A percentile compares a stretch with the other conserved stretches of the same genome.
Conservation (phyloP, 2,888 invertebrate species). For the Chaetogeoica ovagalla region DNA sequence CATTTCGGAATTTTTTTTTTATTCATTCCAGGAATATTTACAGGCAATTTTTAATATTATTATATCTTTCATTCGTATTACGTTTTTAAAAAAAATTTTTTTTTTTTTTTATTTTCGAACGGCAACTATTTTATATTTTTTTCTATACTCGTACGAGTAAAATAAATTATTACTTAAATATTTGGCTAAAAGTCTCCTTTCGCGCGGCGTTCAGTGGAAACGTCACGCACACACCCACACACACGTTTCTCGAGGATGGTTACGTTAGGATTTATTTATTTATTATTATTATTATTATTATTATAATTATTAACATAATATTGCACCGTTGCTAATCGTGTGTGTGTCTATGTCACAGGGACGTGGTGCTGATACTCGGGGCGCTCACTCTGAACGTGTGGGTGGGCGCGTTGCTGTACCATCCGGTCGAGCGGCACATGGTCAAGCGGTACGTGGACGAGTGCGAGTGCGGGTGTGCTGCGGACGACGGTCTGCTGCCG, state of each 20-base stretch:
- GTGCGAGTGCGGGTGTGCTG: not conserved
- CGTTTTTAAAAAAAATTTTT: too few relatives aligned
- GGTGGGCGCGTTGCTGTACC: slow-evolving; percentile 81
- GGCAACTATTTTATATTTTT: too few relatives aligned
- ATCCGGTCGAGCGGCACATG: slow-evolving; percentile 81
- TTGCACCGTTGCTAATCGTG: not conserved
- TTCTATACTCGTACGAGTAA: too few relatives aligned
- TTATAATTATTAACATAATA: not conserved
- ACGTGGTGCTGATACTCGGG: slow-evolving; percentile 79
- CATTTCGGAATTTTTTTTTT: too few relatives aligned
- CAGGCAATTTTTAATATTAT: too few relatives aligned
- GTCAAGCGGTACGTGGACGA: slow-evolving; percentile 63
- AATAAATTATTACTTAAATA: too few relatives aligned
- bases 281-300: too few relatives aligned
- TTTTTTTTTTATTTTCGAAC: too few relatives aligned
- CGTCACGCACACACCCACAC: not conserved
- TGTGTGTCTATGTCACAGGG: slow-evolving; percentile 63
- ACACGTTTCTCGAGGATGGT: not conserved
- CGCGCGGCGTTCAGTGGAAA: too few relatives aligned
- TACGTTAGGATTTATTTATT: not conserved
- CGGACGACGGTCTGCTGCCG: slow-evolving; percentile 10
- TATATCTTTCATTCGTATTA: too few relatives aligned
- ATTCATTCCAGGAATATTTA: too few relatives aligned
- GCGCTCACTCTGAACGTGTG: slow-evolving; percentile 81
- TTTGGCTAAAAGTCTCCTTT: too few relatives aligned